These are phyloP conservation scores for Amphiprion ocellaris DNA, from an alignment of 2,113 vertebrate genomes.

Conservation along the genomic window DNA sequence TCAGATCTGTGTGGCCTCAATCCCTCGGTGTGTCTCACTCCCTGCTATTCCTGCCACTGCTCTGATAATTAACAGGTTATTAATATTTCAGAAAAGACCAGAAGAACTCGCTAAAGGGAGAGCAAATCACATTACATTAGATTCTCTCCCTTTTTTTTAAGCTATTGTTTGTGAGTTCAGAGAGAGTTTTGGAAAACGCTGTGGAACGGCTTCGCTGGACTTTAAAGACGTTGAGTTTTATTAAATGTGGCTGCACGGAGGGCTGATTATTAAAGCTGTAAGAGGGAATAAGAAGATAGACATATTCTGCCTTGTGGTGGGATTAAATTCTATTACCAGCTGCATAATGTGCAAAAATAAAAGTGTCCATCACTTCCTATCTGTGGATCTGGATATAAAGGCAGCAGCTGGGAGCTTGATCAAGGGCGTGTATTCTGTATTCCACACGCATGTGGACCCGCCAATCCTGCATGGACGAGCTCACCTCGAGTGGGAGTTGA, in stretches of 20 bases:
- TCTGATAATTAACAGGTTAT: constrained; percentile 67
- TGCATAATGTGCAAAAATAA: constrained; percentile 26
- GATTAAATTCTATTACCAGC: constrained; percentile 35
- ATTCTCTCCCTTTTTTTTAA: constrained; percentile 3
- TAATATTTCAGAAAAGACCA: constrained; percentile 58
- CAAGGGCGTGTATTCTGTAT: constrained; percentile 51
- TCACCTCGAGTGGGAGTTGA: constrained; percentile 55
- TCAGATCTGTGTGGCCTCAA: constrained; percentile 68
- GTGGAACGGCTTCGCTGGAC: constrained; percentile 15
- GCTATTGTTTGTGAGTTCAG: constrained; percentile 30
- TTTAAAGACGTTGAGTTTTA: constrained; percentile 9
- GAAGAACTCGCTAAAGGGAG: constrained; percentile 5
- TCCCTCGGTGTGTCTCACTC: constrained; percentile 28
- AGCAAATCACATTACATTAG: constrained; percentile 20
- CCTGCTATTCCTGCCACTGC: constrained; percentile 32
- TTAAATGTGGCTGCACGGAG: constrained; percentile 23
- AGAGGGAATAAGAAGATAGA: constrained; percentile 11
- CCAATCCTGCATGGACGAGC: constrained; percentile 29
- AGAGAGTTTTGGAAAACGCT: constrained; percentile 25
- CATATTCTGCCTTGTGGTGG: constrained; percentile 12
- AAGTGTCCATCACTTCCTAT: constrained; percentile 39
- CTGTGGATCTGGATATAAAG: constrained; percentile 29
- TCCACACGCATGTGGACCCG: constrained; percentile 30
- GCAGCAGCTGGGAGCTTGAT: constrained; percentile 38
- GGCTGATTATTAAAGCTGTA: constrained; percentile 21